Conservation (phyloP, 2,113 vertebrate genomes). For the Peromyscus californicus region DNA sequence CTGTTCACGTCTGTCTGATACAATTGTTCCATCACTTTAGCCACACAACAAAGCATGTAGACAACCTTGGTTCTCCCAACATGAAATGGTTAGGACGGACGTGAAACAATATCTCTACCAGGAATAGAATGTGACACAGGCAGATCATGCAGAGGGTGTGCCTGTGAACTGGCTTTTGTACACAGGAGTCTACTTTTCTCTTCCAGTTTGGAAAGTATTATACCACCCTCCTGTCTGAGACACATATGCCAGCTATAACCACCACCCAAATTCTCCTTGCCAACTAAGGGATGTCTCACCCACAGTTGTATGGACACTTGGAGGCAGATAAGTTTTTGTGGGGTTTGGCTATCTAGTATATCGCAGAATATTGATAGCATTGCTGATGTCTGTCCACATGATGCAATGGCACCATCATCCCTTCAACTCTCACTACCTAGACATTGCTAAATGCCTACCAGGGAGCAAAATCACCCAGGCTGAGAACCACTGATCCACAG, state of each 20-base stretch:
- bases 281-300: background rate
- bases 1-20: constrained; percentile 14
- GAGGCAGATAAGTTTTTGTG: background rate
- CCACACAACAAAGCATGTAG: background rate
- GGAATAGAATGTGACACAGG: background rate
- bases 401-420: background rate
- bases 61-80: background rate
- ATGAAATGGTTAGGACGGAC: background rate
- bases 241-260: background rate
- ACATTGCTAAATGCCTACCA: background rate
- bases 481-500: background rate
- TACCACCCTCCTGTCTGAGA: background rate
- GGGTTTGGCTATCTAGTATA: background rate
- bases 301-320: background rate
- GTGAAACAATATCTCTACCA: background rate
- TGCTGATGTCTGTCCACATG: background rate
- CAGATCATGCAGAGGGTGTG: fast-evolving
- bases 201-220: background rate
- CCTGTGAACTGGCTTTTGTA: background rate
- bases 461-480: background rate
- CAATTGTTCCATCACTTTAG: background rate
- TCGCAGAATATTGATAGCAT: background rate
- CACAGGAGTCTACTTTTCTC: background rate
- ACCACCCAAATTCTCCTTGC: background rate
- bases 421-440: background rate